Evolutionary conservation across 2,113 vertebrate species (phyloP).

Genomic region (Xiphophorus hellerii): DNA sequence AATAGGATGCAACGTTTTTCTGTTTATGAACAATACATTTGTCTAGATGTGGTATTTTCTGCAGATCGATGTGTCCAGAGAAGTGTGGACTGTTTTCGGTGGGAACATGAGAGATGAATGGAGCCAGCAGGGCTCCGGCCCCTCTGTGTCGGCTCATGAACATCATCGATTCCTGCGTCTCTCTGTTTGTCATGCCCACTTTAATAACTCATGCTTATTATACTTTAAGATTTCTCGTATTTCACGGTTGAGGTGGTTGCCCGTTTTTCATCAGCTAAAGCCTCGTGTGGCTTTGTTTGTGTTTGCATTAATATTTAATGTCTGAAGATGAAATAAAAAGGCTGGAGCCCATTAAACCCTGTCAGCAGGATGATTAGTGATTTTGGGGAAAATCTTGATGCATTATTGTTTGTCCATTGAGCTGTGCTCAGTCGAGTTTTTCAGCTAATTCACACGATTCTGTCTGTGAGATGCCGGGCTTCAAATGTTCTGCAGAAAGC

Average conservation of each 20-base stretch:
- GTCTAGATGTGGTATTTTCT: constrained; percentile 25
- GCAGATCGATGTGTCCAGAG: constrained; percentile 10
- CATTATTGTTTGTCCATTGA: constrained; percentile 40
- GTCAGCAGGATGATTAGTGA: constrained; percentile 38
- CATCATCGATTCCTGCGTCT: constrained; percentile 33
- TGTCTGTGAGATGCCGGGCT: constrained; percentile 23
- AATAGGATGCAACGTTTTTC: neutral
- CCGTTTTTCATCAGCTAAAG: constrained; percentile 36
- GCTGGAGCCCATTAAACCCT: constrained; percentile 33
- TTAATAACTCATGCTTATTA: constrained; percentile 53
- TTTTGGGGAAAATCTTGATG: constrained; percentile 1
- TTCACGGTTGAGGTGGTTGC: constrained; percentile 36
- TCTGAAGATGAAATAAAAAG: constrained; percentile 29
- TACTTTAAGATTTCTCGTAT: constrained; percentile 45
- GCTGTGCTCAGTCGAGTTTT: neutral
- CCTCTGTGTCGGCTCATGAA: constrained; percentile 17
- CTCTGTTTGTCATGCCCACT: constrained; percentile 29
- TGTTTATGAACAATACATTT: neutral
- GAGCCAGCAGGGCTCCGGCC: constrained; percentile 17
- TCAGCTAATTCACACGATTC: constrained; percentile 49
- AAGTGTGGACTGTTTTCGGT: constrained; percentile 6
- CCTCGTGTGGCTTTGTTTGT: constrained; percentile 39
- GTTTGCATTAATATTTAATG: constrained; percentile 62
- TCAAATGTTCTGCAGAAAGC: constrained; percentile 31
- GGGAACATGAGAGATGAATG: constrained; percentile 25